These are phyloP conservation scores for Chironomus tepperi DNA, from an alignment of 1,140 invertebrate species.

Conservation along the genomic window DNA sequence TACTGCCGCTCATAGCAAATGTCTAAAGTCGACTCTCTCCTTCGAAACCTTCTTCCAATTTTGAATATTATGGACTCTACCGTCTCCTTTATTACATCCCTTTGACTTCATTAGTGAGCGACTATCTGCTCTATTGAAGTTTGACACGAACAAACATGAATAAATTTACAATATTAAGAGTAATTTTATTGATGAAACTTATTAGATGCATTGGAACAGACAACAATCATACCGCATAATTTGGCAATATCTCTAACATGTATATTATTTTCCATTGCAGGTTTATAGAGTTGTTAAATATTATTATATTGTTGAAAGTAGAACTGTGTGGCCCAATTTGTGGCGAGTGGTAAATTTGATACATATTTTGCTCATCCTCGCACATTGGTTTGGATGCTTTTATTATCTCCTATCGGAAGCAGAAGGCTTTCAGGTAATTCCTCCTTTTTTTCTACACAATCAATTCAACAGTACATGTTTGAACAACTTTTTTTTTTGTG, in stretches of 20 bases:
- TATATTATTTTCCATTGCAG: slow-evolving; percentile 43
- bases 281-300: slow-evolving; percentile 85
- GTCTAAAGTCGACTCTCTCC: too few species aligned
- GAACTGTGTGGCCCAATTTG: slow-evolving; percentile 91
- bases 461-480: not conserved
- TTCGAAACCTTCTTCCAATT: too few species aligned
- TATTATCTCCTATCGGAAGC: slow-evolving; percentile 90
- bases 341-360: slow-evolving; percentile 93
- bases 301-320: slow-evolving; percentile 92
- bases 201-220: too few species aligned
- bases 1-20: too few species aligned
- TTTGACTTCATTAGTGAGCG: too few species aligned
- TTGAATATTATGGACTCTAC: too few species aligned
- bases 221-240: too few species aligned
- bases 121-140: too few species aligned
- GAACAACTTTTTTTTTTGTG: not conserved
- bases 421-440: slow-evolving; percentile 67
- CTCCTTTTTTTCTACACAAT: not conserved
- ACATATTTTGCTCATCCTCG: slow-evolving; percentile 87
- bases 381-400: slow-evolving; percentile 97
- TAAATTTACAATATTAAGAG: too few species aligned
- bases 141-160: too few species aligned
- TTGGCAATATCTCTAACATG: not conserved
- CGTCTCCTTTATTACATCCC: too few species aligned
- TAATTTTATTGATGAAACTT: too few species aligned